Base-by-base conservation (phyloP, 2,113 vertebrate genomes). In the Brachyhypopomus gauderio region DNA sequence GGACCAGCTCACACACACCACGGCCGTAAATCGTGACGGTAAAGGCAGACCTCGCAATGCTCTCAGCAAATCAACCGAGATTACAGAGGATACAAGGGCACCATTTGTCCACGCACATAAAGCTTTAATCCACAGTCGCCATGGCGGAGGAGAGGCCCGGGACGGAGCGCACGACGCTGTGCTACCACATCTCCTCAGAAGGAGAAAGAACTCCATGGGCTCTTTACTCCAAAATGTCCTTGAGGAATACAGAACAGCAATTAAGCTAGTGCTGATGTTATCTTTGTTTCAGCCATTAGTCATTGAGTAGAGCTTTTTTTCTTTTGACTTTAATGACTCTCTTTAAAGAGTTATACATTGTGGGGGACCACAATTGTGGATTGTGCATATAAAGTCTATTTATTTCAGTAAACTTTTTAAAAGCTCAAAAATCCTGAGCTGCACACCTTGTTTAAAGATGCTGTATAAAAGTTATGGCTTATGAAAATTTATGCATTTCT, bases 11-110 rank as follows among this genome's bases (percentile, higher is more conserved):
- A 89, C 86, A 83, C 78, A 75, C 60, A 22, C 60, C 77, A 71
- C n/a, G n/a, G 83, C 66, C 2, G 41, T 91, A 90, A 91, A 91
- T 85, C 88, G 63, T 14, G 71, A 72, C 84, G 67, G 84, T 92
- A 91, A 90, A 91, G 78, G 25, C 71, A 77, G 75, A 58, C 75
- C 22, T 60, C 72, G 64, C 80, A 83, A 79, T 84, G 83, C 80
- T 84, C 81, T 85, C 82, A 88, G 84, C 75, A 86, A 86, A 89
- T 87, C 56, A 80, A 81, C 83, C 75, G 20, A 55, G 78, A 88
- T 85, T 75, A 84, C 85, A 70, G 59, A 63, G 78, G 82, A 79
- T 69, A 67, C 80, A 63, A 80, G 85, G 86, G 66, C 85, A 70
- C 63, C 38, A 78, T 87, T 89, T 81, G 83, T 90, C 85, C 71